Base-by-base conservation (phyloP, 2,888 invertebrate species). In the Chouioia cunea region DNA sequence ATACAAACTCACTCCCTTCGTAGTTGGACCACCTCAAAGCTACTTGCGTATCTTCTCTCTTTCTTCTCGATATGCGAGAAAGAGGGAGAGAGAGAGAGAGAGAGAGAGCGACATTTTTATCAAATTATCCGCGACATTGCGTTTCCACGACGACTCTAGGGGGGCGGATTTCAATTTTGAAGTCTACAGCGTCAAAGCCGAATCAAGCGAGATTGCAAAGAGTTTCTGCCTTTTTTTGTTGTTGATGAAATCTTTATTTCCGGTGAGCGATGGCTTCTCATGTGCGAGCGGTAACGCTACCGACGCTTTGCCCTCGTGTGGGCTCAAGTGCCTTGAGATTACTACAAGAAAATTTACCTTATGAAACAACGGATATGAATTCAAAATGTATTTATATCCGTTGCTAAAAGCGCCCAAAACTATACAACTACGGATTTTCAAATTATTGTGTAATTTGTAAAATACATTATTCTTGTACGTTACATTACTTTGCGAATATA, bases 101-200 rank as follows among this genome's bases (percentile, higher is more conserved):
- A n/a, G n/a, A n/a, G 18, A 36, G 43, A 2, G n/a, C 60, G 62
- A 52, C 53, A 63, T 63, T 71, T 65, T 72, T 62, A 73, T 73
- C 69, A 65, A 73, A 73, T 73, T 65, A 73, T 69, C 62, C 69
- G 62, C 68, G 65, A 68, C 72, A 68, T 68, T 68, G 67, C 64
- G 59, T 54, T 56, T 48, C 60, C 65, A 60, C 27, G 59, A 50
- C 48, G 67, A 62, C 50, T 22, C 43, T 18, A 4, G 10, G 36
- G 20, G 59, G 66, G 27, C 46, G 60, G 56, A 56, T 68, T 68
- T 72, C 64, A 67, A 72, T 72, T 72, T 72, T 65, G 54, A 46
- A 22, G 44, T 23, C 50, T 20, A 20, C 14, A 8, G 20, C 20
- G 50, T 20, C 20, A 20, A 20, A 50, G 50, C 50, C 36, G 10